Base-by-base conservation (phyloP, 35 echinoderm and acorn worm species). In the Eucidaris tribuloides region DNA sequence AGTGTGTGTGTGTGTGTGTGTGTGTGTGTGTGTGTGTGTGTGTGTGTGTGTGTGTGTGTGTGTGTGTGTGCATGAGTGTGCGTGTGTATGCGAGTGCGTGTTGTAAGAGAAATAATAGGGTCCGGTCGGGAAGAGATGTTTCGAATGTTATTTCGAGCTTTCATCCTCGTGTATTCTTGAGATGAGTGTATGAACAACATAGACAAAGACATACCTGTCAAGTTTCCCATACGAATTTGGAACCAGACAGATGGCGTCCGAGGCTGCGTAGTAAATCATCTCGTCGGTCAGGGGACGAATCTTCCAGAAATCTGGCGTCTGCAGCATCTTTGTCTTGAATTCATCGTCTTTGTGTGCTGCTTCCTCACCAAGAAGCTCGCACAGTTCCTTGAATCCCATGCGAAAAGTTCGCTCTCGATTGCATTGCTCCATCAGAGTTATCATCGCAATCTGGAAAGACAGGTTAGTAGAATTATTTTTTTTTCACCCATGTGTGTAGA, bases 241-340 rank as follows among this genome's bases (percentile, higher is more conserved):
- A 49, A 80, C 77, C 38, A 80, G 45, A 49, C n/a, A 23, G 31
- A 32, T 27, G 7, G 49, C 77, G 19, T 80, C 77, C 2, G 43
- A 49, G 23, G 77, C 45, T 6, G 77, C 77, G 45, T 80, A 80
- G 38, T 80, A 34, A 33, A 80, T 80, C 77, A 80, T 80, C 49
- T 80, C 45, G 3, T 46, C 46, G 23, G 77, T 46, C 15, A 80
- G 24, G 2, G 77, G 77, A 28, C 77, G 77, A 15, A 32, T 44
- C 3, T 49, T 80, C 77, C 77, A 80, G 28, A 80, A 80, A 17
- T 49, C 27, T 14, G 38, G 77, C 2, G 77, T 49, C n/a, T 49
- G 30, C 4, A 80, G 43, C 77, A 80, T 80, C 42, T 54, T 46
- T 33, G 28, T 80, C 27, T 45, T 46, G 29, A 80, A 80, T 0